Base-by-base conservation (phyloP, 2,797 vertebrate species). In the Enteromius argenteus region DNA sequence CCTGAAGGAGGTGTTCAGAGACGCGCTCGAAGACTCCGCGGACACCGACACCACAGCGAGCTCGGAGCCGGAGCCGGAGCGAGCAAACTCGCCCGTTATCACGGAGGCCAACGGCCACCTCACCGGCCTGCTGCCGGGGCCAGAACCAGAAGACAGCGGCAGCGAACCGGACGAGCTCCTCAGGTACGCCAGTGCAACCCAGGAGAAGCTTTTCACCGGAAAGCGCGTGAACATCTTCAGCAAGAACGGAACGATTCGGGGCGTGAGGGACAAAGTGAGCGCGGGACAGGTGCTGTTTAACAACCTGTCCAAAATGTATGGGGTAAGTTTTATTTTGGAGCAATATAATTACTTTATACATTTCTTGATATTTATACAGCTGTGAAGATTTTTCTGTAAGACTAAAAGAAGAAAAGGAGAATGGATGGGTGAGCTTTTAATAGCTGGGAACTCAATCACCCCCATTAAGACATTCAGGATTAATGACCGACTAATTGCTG, bases 221-320 rank as follows among this genome's bases (percentile, higher is more conserved):
- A 97, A 97, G 87, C 90, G 97, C 88, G 93, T 99, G 91, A 97
- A 99, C 85, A 99, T 99, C 91, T 96, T 99, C 91, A 99, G 98
- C 93, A 99, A 99, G 94, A 99, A 99, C 0, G 98, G 98, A 79
- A 99, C 98, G 58, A 93, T 99, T 53, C 95, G 98, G 81, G 98
- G 98, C 42, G 97, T 99, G 90, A 97, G 96, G 92, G 97, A 99
- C 90, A 99, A 99, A 97, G 98, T 99, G 93, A 98, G 97, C 68
- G 98, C 98, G 5, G 98, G 98, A n/a, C 98, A 99, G 92, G 97
- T 96, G 82, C 96, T 99, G n/a, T 99, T 98, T 92, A 97, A 98
- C 94, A 97, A 96, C 92, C 94, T 99, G 90, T 95, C 97, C 90
- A 96, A 95, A 90, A 90, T 96, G 42, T 96, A 97, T 88, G 93